Evolutionary conservation across 2,888 invertebrate genomes (phyloP).

Genomic region (Microchrysa polita): DNA sequence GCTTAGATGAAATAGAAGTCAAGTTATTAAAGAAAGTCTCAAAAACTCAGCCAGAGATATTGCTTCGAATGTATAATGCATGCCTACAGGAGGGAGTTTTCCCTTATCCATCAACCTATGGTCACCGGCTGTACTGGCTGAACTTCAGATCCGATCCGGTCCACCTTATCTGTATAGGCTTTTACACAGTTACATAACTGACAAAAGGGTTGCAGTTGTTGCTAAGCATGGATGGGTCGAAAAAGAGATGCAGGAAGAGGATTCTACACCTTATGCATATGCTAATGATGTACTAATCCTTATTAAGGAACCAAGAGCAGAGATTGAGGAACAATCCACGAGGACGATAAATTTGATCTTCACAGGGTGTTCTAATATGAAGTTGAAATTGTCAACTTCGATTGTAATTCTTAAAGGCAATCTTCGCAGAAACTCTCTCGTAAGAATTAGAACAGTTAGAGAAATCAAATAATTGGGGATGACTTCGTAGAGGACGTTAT

Average conservation of each 20-base stretch:
- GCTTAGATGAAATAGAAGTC: too few relatives aligned
- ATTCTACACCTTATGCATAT: neutral
- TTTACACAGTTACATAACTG: neutral
- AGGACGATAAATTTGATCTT: neutral
- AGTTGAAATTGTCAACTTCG: neutral
- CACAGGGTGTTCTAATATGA: neutral
- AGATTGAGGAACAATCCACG: neutral
- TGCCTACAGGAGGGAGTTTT: neutral
- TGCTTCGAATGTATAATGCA: neutral
- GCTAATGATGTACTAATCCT: neutral
- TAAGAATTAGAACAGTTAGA: neutral
- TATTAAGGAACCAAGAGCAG: neutral
- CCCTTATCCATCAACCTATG: too few relatives aligned
- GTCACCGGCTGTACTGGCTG: neutral
- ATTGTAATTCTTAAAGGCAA: neutral
- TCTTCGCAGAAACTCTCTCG: neutral
- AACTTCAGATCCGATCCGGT: neutral
- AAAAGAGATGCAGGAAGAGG: neutral
- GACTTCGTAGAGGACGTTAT: neutral
- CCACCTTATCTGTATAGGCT: neutral
- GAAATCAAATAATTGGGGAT: neutral
- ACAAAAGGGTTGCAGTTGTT: neutral
- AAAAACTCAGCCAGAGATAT: neutral
- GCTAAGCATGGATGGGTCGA: conserved; percentile 53
- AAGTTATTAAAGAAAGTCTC: too few relatives aligned